Conservation (phyloP, 2,797 vertebrate genomes). For the Cuculus canorus region DNA sequence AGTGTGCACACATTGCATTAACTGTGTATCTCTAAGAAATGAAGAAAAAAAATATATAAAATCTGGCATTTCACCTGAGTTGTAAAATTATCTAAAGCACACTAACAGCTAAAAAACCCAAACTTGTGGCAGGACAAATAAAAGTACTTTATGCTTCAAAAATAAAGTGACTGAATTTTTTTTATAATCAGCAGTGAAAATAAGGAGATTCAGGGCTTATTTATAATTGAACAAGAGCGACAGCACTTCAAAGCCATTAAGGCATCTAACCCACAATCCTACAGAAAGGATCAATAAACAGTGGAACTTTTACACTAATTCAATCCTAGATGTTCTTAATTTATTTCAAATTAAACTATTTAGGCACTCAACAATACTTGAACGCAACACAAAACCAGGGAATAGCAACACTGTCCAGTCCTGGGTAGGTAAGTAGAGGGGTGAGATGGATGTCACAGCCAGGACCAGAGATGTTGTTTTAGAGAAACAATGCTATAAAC, state of each 20-base stretch:
- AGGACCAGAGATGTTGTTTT: not conserved
- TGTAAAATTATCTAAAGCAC: not conserved
- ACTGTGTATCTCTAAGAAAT: not conserved
- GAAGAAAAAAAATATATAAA: not conserved
- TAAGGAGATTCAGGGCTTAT: not conserved
- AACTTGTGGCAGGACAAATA: not conserved
- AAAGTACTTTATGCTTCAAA: not conserved
- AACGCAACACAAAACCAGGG: not conserved
- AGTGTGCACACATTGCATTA: not conserved
- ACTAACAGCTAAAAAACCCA: not conserved
- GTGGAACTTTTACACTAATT: not conserved
- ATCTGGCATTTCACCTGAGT: not conserved
- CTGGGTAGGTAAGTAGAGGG: rapidly evolving
- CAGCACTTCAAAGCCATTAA: not conserved
- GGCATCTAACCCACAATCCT: not conserved
- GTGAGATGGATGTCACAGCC: not conserved
- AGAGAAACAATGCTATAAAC: not conserved
- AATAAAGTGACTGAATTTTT: not conserved
- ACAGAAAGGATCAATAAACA: not conserved
- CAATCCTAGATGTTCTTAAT: not conserved
- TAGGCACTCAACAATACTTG: not conserved
- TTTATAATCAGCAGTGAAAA: not conserved
- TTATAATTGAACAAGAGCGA: not conserved
- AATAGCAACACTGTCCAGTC: not conserved
- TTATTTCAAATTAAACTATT: not conserved